A percentile compares a stretch with the other conserved stretches of the same genome.
Evolutionary conservation across 2,113 vertebrate species (phyloP).

Genomic region (Sapajus apella): DNA sequence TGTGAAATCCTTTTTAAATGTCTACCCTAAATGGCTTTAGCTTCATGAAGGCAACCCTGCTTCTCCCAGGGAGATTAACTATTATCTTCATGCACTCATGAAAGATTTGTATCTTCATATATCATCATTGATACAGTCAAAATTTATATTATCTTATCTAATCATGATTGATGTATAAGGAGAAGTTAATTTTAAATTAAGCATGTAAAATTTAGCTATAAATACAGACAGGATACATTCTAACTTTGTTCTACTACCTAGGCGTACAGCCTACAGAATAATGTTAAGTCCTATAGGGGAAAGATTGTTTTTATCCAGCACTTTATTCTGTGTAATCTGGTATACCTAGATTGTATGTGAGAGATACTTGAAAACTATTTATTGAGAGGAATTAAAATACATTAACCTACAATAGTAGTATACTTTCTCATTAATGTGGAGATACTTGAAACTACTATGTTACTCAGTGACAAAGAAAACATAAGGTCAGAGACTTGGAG

Average conservation of each 20-base stretch:
- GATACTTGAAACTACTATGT: background rate
- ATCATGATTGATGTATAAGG: background rate
- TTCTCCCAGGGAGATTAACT: background rate
- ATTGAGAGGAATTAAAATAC: background rate
- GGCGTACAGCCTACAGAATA: background rate
- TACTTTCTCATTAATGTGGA: background rate
- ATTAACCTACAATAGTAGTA: background rate
- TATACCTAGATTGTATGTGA: background rate
- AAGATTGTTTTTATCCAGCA: background rate
- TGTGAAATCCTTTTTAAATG: background rate
- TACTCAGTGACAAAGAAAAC: slow-evolving; percentile 15
- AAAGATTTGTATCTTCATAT: background rate
- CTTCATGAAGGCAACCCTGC: background rate
- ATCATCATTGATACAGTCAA: background rate
- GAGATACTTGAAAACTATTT: background rate
- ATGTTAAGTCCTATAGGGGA: background rate
- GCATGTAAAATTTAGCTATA: background rate
- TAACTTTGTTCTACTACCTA: background rate
- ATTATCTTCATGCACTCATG: background rate
- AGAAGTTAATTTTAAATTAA: slow-evolving; percentile 13
- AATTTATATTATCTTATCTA: background rate
- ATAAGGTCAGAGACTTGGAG: slow-evolving; percentile 51
- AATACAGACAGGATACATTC: background rate
- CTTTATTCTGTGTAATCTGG: background rate
- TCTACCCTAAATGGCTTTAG: background rate